Evolutionary conservation across 2,113 vertebrate species (phyloP).

Genomic region (Spilogale gracilis): DNA sequence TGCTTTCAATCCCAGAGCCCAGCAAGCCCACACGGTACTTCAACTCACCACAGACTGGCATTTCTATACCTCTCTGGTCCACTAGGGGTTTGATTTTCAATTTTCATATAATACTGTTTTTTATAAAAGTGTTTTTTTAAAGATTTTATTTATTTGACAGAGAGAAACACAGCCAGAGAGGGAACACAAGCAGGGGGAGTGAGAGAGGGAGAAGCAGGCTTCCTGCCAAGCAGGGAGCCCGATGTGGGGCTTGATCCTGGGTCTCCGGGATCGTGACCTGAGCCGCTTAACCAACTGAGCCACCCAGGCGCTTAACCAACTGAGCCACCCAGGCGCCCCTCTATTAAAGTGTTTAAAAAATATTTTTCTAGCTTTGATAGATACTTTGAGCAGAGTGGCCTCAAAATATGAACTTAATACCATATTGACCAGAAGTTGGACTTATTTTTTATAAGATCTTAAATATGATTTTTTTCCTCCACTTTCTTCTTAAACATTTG

Average conservation of each 20-base stretch:
- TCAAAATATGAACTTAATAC: neutral
- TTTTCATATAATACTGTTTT: neutral
- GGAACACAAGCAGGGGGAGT: no score
- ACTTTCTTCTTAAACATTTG: neutral
- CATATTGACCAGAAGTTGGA: neutral
- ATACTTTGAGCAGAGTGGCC: neutral
- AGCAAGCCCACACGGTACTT: neutral
- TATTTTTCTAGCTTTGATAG: neutral
- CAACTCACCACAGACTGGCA: neutral
- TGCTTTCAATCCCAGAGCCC: neutral
- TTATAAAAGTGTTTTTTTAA: neutral
- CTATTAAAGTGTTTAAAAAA: neutral
- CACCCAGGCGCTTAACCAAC: no score
- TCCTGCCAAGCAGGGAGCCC: no score
- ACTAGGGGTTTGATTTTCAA: neutral
- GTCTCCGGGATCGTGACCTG: no score
- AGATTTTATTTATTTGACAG: no score
- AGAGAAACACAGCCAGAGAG: no score
- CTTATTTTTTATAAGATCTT: neutral
- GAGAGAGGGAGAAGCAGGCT: no score
- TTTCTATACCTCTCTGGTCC: neutral
- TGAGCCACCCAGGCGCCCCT: no score
- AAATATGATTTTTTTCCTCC: neutral
- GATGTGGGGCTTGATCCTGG: no score
- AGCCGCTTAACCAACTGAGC: no score